Evolutionary conservation across 2,797 vertebrate species (phyloP), one percentile per base, ranked within the genome.

Genomic region (Hypotaenidia philippensis): DNA sequence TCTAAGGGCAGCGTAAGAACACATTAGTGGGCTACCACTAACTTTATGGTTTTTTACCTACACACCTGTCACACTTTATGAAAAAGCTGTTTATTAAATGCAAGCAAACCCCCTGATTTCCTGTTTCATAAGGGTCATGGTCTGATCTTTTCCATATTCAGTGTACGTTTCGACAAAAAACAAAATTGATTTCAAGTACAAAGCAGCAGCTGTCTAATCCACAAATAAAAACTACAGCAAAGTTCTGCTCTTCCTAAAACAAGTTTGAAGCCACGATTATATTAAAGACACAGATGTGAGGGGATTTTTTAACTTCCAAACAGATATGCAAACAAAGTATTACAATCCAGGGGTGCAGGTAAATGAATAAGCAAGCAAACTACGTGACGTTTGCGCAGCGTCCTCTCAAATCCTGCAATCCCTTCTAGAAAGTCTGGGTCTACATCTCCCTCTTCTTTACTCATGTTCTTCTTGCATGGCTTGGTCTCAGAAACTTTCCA

Each of bases 371-470:
- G 89, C 76, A 91, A 95, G 92, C 74, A 94, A 94, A 93, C 96
- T 95, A 94, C 2, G 3, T 96, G 96, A 79, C 2, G 13, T 94
- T 70, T 95, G 95, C 57, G 93, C 87, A 96, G 96, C 31, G 60
- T 97, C 94, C 96, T 96, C 92, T 94, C 95, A 96, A 94, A 94
- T 97, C 93, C 95, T 97, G 96, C 89, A 93, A 95, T 95, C 96
- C 96, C 94, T 96, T 95, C 93, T 96, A 97, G 94, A 96, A 94
- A 94, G 91, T 90, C 82, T 95, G 95, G 94, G 93, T 95, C 95
- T 95, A 96, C 94, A 96, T 92, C 85, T 95, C 96, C 95, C 94
- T 96, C 96, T 96, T 97, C 97, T 96, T 97, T 96, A 96, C 96
- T 91, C 96, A 96, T 96, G 96, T 94, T 97, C 96, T 96, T 97